Percentiles rank a stretch among this genome's conserved stretches.
phyloP scores from a whole-genome alignment of 2,113 vertebrate genomes.

The Neofelis nebulosa region DNA sequence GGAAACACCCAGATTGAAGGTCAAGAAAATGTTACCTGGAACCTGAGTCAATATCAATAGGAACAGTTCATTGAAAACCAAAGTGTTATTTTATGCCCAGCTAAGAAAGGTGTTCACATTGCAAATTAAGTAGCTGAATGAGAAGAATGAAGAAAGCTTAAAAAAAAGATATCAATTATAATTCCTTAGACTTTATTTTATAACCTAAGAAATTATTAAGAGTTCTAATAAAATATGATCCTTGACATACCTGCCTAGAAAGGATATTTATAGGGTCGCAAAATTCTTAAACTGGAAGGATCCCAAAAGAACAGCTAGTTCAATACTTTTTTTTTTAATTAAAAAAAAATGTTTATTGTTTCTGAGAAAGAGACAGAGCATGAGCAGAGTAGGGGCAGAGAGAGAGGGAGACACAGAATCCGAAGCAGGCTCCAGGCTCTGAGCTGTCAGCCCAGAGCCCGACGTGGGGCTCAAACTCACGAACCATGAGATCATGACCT shows the following conservation, averaged over 20 bases:
- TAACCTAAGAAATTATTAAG: slow-evolving; percentile 54
- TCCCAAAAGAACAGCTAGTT: background rate
- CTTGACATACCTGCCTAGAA: background rate
- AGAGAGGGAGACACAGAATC: too few relatives aligned
- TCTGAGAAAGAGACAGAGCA: too few relatives aligned
- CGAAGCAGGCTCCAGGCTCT: too few relatives aligned
- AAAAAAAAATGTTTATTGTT: too few relatives aligned
- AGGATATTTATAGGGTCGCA: slow-evolving; percentile 34
- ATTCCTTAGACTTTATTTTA: slow-evolving; percentile 64
- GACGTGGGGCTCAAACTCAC: too few relatives aligned
- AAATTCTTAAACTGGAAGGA: slow-evolving; percentile 22
- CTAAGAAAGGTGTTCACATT: slow-evolving; percentile 59
- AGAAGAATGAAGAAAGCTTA: slow-evolving; percentile 19
- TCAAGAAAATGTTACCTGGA: slow-evolving; percentile 36
- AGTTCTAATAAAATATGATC: slow-evolving; percentile 67
- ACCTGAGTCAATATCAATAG: slow-evolving; percentile 40
- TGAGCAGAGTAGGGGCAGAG: too few relatives aligned
- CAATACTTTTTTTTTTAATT: background rate
- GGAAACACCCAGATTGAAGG: slow-evolving; percentile 21
- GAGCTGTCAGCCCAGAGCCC: too few relatives aligned
- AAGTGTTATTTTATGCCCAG: slow-evolving; percentile 58
- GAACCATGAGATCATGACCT: too few relatives aligned
- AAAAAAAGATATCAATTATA: slow-evolving; percentile 59
- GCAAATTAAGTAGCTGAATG: slow-evolving; percentile 39
- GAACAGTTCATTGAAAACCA: slow-evolving; percentile 14